phyloP scores from a whole-genome alignment of 2,797 vertebrate genomes.

The Dallia pectoralis region DNA sequence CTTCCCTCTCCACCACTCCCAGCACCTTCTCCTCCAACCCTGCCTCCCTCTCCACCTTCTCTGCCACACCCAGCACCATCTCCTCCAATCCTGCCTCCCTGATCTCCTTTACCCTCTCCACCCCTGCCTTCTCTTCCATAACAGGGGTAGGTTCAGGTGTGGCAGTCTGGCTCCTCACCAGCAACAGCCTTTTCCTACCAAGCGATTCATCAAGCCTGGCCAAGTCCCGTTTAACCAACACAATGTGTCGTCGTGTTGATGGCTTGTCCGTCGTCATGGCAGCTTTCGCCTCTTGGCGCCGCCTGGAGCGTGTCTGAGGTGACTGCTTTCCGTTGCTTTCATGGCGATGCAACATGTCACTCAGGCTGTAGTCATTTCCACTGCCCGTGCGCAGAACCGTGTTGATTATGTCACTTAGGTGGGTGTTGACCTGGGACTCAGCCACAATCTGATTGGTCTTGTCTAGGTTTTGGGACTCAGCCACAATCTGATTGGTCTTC shows the following conservation, averaged over 20 bases:
- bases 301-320: slow-evolving; percentile 85
- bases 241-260: slow-evolving; percentile 76
- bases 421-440: slow-evolving; percentile 73
- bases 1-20: neutral
- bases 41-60: neutral
- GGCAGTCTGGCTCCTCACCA: slow-evolving; percentile 68
- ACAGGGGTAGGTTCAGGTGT: slow-evolving; percentile 42
- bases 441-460: slow-evolving; percentile 68
- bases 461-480: slow-evolving; percentile 69
- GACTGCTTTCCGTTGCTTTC: slow-evolving; percentile 81
- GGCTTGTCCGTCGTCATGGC: slow-evolving; percentile 78
- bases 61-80: neutral
- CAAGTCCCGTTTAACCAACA: slow-evolving; percentile 88
- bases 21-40: neutral
- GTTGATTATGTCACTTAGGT: slow-evolving; percentile 86
- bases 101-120: slow-evolving; percentile 34
- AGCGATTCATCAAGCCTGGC: slow-evolving; percentile 78
- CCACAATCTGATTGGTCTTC: slow-evolving; percentile 69
- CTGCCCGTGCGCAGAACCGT: slow-evolving; percentile 85
- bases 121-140: slow-evolving; percentile 34
- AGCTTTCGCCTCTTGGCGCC: slow-evolving; percentile 81
- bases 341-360: slow-evolving; percentile 84
- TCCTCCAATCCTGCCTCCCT: neutral
- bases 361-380: slow-evolving; percentile 85
- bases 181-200: slow-evolving; percentile 68